Evolutionary conservation across 2,888 invertebrate genomes (phyloP), one percentile per base, ranked within the genome.

Genomic region (Ctenicera cuprea): DNA sequence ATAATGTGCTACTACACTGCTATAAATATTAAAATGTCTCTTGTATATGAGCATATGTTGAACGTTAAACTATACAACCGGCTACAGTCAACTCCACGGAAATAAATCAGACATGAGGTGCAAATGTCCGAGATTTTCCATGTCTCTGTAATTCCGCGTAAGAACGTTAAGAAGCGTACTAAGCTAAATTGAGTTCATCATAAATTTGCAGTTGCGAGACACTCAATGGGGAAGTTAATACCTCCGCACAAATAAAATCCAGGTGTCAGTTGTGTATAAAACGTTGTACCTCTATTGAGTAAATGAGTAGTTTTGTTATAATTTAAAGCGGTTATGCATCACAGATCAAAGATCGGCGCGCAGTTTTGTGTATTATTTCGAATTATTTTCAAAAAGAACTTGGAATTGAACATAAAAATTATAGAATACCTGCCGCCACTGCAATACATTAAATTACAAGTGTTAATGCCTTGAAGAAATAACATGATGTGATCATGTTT

Each of bases 201-300:
- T 70, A 70, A 70, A 70, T 64, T 63, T 70, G 30, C 64, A 54
- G 43, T 20, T 38, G 61, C 50, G 30, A 54, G 62, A 62, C 61
- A 52, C 69, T 61, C 69, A 61, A 61, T 69, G 50, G 69, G 14
- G 50, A 69, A 69, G 69, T 69, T 37, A 61, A 61, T 61, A 38
- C 43, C 18, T 48, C 22, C 41, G 54, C 26, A 62, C 48, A 62
- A 68, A 69, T 50, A 69, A 62, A 62, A 37, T 22, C 26, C 20
- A 30, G 38, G 45, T 54, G 63, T 63, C 64, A 64, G 70, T 54
- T 57, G 38, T 52, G 26, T 43, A 70, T 70, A 63, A 70, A 70
- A 70, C 70, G 64, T 64, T 54, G 43, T 26, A 16, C 20, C 33
- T 62, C 26, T 41, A 26, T 68, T 45, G 62, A 61, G 37, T 50